Evolutionary conservation across 1,140 invertebrate genomes (phyloP), one percentile per base, ranked within the genome.

Genomic region (Cotesia chilonis): DNA sequence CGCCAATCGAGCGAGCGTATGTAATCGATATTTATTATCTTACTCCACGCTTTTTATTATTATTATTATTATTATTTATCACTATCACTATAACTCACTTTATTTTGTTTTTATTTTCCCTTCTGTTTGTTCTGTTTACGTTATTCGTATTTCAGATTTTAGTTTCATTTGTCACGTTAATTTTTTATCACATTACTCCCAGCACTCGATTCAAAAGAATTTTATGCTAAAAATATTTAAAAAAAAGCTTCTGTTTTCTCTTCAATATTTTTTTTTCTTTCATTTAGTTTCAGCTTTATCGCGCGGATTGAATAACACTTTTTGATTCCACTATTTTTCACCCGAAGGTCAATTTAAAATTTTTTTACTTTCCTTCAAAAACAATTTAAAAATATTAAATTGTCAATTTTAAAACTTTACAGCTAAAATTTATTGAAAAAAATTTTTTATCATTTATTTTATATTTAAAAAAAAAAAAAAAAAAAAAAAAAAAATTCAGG

Each of bases 1-100:
- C 92, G 86, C 91, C 92, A 86, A 89, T 94, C 90, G 93, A 94
- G 88, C 90, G 93, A 93, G 91, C 93, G 92, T 94, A 94, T 91
- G 93, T 94, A 94, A 89, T 87, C 84, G 85, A 85, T 85, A 66
- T 81, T 80, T 87, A 82, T 83, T 86, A 84, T 82, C 75, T 85
- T 77, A 80, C 80, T 81, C 28, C 14, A 37, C 61, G 28, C 6
- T 67, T 67, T 69, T 76, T 52, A 57, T 66, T 66, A 38, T 57
- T 67, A 57, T 66, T 66, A 38, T 57, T 67, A 67, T 60, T 47
- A 51, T 61, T 28, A 28, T 28, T 28, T 28, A 28, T 28, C 28
- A 28, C 37, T 64, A 47, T 70, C 57, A 28, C 17, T 57, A 57
- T 17, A 20, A 55, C 7, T 60, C 17, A 4, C 1, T 47, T 60